Conservation (phyloP, 2,113 vertebrate genomes). For the Leptodactylus fuscus region DNA sequence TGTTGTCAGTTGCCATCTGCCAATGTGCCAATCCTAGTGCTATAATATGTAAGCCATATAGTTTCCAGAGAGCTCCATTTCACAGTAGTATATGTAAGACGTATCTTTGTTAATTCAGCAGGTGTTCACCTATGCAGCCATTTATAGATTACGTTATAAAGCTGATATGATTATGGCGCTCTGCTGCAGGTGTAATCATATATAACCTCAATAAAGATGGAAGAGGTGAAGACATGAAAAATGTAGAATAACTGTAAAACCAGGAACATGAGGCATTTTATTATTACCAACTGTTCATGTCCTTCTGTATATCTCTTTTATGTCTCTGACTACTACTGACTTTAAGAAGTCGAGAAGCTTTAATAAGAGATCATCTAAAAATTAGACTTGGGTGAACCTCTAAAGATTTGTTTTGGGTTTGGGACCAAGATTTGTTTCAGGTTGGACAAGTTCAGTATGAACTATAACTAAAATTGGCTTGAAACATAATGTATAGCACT, state of each 20-base stretch:
- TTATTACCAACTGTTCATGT: not conserved
- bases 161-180: not conserved
- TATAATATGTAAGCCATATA: too few relatives aligned
- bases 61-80: not conserved
- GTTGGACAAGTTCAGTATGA: too few relatives aligned
- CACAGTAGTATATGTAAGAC: not conserved
- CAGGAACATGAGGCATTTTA: not conserved
- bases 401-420: too few relatives aligned
- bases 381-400: too few relatives aligned
- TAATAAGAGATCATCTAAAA: not conserved
- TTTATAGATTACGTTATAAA: not conserved
- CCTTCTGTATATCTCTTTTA: not conserved
- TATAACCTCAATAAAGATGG: not conserved
- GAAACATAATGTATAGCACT: too few relatives aligned
- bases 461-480: too few relatives aligned
- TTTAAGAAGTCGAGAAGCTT: not conserved
- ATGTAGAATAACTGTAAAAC: not conserved
- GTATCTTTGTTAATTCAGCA: not conserved
- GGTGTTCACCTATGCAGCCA: not conserved
- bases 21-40: too few relatives aligned
- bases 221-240: slow-evolving; percentile 11
- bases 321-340: not conserved
- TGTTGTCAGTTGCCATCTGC: too few relatives aligned
- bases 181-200: not conserved
- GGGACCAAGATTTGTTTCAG: too few relatives aligned